These are phyloP conservation scores for Meteorus cinctellus DNA, from an alignment of 2,888 invertebrate species.

Conservation along the genomic window DNA sequence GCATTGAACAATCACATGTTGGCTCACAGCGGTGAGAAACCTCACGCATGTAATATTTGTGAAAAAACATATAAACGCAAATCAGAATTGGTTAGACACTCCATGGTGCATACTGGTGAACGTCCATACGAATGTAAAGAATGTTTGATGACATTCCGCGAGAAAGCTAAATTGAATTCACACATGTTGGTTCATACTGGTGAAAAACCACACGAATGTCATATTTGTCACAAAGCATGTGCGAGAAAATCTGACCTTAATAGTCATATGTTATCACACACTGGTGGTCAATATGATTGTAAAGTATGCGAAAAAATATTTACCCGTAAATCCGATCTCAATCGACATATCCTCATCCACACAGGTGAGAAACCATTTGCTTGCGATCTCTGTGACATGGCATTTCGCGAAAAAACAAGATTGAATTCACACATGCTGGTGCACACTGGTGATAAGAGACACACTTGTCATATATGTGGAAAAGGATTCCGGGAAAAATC, in stretches of 20 bases:
- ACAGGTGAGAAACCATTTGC: conserved; percentile 69
- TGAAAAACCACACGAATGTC: conserved; percentile 69
- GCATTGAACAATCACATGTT: conserved; percentile 69
- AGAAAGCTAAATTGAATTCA: conserved; percentile 69
- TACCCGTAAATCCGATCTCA: conserved; percentile 68
- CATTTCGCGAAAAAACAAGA: conserved; percentile 67
- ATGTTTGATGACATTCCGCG: conserved; percentile 69
- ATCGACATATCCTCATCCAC: conserved; percentile 68
- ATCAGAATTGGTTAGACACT: conserved; percentile 68
- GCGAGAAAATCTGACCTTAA: conserved; percentile 70
- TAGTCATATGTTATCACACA: conserved; percentile 70
- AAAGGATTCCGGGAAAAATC: conserved; percentile 67
- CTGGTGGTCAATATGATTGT: conserved; percentile 70
- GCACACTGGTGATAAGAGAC: conserved; percentile 67
- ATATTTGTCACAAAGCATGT: conserved; percentile 69
- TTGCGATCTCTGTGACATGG: conserved; percentile 67
- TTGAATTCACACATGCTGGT: conserved; percentile 67
- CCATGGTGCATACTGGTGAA: conserved; percentile 70
- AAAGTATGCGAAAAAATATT: conserved; percentile 70
- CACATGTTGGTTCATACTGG: conserved; percentile 71
- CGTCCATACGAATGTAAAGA: conserved; percentile 70
- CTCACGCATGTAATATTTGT: conserved; percentile 68
- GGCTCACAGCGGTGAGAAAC: conserved; percentile 68
- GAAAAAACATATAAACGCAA: conserved; percentile 70
- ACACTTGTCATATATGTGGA: conserved; percentile 66